Conservation (phyloP, 2,113 vertebrate genomes). For the Macquaria ambigua region DNA sequence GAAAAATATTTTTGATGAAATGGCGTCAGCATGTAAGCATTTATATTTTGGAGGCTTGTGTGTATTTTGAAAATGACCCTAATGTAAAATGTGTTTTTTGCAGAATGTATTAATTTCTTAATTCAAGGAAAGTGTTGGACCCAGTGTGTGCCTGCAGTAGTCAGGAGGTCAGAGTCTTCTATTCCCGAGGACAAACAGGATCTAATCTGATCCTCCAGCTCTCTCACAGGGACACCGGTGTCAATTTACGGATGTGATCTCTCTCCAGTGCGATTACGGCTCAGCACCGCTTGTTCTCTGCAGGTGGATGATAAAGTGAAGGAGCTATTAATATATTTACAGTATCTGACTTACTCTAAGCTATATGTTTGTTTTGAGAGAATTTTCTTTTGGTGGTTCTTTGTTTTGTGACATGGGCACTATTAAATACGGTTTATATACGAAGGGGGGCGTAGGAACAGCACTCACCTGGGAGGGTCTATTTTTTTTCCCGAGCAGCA, state of each 20-base stretch:
- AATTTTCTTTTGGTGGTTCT: not conserved
- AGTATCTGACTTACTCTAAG: too few species aligned
- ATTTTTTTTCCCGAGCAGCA: not conserved
- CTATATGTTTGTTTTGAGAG: not conserved
- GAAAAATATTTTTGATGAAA: not conserved
- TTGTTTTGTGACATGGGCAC: not conserved
- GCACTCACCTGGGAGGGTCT: not conserved
- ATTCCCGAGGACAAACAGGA: not conserved
- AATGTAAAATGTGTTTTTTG: not conserved
- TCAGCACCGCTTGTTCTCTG: not conserved
- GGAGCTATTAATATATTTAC: not conserved
- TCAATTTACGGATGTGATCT: conserved; percentile 42
- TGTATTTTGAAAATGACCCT: not conserved
- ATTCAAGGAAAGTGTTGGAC: not conserved
- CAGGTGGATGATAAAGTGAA: not conserved
- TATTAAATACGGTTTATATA: not conserved
- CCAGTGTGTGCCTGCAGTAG: not conserved
- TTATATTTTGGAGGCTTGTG: not conserved
- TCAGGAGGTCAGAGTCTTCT: conserved; percentile 6
- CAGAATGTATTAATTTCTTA: not conserved
- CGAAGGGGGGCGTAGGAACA: not conserved
- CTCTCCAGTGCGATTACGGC: not conserved
- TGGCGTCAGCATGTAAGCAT: not conserved
- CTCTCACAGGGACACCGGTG: conserved; percentile 36
- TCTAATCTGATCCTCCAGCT: conserved; percentile 41